Conservation (phyloP, 2,888 invertebrate genomes). For the Odontocolon sp. region DNA sequence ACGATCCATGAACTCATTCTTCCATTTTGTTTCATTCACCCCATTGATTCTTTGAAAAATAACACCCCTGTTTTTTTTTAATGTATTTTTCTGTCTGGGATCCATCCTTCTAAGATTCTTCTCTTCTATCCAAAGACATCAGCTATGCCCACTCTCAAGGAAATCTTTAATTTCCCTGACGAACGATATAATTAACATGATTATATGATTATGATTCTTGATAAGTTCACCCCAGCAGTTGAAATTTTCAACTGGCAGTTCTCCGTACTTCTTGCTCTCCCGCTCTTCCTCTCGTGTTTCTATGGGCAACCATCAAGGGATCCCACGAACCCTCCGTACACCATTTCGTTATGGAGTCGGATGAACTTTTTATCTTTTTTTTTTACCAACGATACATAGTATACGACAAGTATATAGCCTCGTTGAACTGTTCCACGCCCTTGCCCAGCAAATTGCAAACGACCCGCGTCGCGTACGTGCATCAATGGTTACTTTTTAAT, state of each 20-base stretch:
- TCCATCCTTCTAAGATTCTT: too few relatives aligned
- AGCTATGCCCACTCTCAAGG: neutral
- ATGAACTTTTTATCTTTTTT: constrained; percentile 28
- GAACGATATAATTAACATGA: constrained; percentile 41
- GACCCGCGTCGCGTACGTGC: constrained; percentile 37
- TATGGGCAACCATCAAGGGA: constrained; percentile 53
- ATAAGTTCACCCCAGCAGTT: constrained; percentile 35
- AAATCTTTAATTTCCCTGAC: constrained; percentile 35
- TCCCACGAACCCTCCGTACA: constrained; percentile 27
- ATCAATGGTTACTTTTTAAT: constrained; percentile 71
- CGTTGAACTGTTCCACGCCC: neutral
- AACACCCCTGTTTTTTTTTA: neutral
- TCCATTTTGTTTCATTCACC: constrained; percentile 4
- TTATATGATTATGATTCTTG: constrained; percentile 44
- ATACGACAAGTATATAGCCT: neutral
- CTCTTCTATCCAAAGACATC: neutral
- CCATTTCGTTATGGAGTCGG: constrained; percentile 10
- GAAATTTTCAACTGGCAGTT: constrained; percentile 32
- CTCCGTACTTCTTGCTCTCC: neutral
- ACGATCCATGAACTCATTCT: neutral
- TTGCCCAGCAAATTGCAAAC: constrained; percentile 39
- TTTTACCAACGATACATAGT: constrained; percentile 9
- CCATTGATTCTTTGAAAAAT: constrained; percentile 31
- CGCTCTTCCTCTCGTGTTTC: constrained; percentile 35
- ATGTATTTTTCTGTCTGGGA: too few relatives aligned